Percentiles rank a stretch among this genome's conserved stretches.
Conservation (phyloP, 2,113 vertebrate genomes). For the Grallaria varia region DNA sequence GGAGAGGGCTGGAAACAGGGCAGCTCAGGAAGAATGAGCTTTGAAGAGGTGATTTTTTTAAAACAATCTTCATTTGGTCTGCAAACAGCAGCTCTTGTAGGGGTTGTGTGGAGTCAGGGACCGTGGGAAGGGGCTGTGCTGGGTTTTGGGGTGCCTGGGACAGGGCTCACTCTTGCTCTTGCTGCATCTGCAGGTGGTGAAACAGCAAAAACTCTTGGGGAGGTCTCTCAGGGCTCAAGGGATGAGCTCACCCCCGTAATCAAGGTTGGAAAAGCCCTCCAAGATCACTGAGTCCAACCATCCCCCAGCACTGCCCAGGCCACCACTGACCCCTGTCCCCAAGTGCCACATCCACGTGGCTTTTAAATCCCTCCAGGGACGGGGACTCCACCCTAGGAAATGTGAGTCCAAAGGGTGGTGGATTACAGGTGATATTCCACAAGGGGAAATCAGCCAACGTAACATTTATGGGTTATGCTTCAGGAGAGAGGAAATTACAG, state of each 20-base stretch:
- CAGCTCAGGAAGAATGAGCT: not conserved
- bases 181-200: not conserved
- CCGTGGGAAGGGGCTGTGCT: not conserved
- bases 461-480: not conserved
- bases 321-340: not conserved
- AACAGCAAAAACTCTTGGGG: not conserved
- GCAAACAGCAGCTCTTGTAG: not conserved
- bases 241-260: not conserved
- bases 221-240: fast-evolving
- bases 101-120: not conserved
- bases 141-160: not conserved
- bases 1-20: not conserved
- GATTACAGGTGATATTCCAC: not conserved
- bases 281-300: not conserved
- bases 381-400: not conserved
- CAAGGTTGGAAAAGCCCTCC: not conserved
- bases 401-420: not conserved
- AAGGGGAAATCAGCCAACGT: not conserved
- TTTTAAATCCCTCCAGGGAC: not conserved
- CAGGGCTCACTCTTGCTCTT: not conserved
- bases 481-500: not conserved
- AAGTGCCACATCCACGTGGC: not conserved
- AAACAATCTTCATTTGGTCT: not conserved
- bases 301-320: not conserved
- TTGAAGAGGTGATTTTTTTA: not conserved